Base-by-base conservation (phyloP, 2,113 vertebrate species). In the Bufo gargarizans region DNA sequence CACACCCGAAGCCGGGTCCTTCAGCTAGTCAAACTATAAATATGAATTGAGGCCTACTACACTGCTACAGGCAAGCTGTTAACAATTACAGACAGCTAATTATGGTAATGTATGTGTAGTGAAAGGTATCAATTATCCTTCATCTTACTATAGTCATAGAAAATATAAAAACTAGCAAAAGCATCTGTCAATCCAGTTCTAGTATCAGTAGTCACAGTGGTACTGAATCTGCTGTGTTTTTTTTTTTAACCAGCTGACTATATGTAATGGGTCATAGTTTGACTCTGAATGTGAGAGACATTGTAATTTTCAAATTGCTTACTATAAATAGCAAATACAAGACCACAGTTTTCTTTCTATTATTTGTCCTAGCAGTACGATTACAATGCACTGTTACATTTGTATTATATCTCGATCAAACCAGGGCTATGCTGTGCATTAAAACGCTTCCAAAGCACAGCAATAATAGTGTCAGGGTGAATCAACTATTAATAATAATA, bases 21-120 rank as follows among this genome's bases (percentile, higher is more conserved):
- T 33, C 1, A 33, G 33, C 33, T 33, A 33, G 33, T 33, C 33
- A 63, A 53, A 82, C 22, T 88, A 82, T 82, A 67, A 87, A 82
- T 82, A 69, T 67, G 67, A 71, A 63, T 59, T 12, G 61, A 88
- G 67, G 86, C 72, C 79, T 82, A 88, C 9, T 82, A 59, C 53
- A 88, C 78, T 82, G 86, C 65, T 55, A 76, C 69, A 82, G 79
- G 69, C 63, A 88, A 82, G 78, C 86, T 74, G 53, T 88, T 88
- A 65, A 78, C 85, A 78, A 86, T 86, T 76, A 86, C 56, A 50
- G 74, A 78, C 85, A 55, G 85, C 72, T 86, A 76, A 86, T 86
- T 61, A 86, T 86, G 74, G 85, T 86, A 53, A 86, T 86, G 78
- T 86, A 45, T n/a, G 16, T 86, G 55, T 86, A 78, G 43, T 86